Conservation (phyloP, 1,140 invertebrate genomes). For the Camponotus floridanus region DNA sequence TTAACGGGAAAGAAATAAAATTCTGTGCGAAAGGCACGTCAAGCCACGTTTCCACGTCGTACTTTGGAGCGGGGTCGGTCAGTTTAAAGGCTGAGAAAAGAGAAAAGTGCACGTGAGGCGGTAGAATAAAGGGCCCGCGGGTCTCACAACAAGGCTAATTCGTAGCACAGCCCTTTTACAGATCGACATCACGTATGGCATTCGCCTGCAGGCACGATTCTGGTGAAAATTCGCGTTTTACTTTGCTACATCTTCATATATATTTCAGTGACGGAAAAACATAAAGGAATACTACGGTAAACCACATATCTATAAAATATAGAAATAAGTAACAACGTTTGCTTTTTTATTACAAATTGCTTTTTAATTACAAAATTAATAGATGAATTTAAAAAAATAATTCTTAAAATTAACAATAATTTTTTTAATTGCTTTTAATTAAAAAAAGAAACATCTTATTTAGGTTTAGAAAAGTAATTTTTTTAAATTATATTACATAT, state of each 20-base stretch:
- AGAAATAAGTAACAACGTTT: background rate
- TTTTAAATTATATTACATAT: too few relatives aligned
- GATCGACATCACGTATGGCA: constrained; percentile 82
- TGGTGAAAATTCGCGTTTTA: constrained; percentile 64
- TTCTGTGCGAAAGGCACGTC: constrained; percentile 74
- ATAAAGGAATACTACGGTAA: background rate
- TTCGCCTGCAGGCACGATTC: constrained; percentile 77
- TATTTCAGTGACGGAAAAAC: constrained; percentile 8
- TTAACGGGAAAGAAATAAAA: constrained; percentile 69
- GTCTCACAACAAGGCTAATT: constrained; percentile 82
- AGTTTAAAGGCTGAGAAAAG: constrained; percentile 78
- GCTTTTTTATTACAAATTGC: background rate
- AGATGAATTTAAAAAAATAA: too few relatives aligned
- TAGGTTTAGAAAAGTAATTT: too few relatives aligned
- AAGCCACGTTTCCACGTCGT: constrained; percentile 52
- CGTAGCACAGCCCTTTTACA: constrained; percentile 76
- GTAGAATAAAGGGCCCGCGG: constrained; percentile 71
- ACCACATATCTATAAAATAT: background rate
- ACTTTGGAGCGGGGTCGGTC: constrained; percentile 73
- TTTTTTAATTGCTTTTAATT: too few relatives aligned
- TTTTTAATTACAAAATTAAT: background rate
- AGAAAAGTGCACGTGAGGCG: constrained; percentile 64
- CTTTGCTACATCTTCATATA: constrained; percentile 50
- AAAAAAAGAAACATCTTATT: too few relatives aligned
- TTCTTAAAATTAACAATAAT: too few relatives aligned